Conservation (phyloP, 2,888 invertebrate species). For the Pediacus dermestoides region DNA sequence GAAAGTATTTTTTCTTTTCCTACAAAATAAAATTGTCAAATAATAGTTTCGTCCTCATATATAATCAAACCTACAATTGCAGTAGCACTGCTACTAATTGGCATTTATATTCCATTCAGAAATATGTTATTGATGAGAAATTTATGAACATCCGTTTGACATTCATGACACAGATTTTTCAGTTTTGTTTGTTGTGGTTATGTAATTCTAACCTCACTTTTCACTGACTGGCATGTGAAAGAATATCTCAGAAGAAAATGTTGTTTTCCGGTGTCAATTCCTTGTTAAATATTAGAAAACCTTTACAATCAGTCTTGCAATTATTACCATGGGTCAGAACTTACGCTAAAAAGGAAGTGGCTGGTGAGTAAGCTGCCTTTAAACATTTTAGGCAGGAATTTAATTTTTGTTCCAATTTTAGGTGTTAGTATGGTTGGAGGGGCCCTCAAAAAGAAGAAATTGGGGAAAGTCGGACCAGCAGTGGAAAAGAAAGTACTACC, state of each 20-base stretch:
- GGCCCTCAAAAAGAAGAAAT: constrained; percentile 58
- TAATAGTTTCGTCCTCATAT: constrained; percentile 4
- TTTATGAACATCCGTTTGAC: constrained; percentile 15
- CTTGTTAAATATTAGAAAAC: constrained; percentile 19
- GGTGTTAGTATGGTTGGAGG: constrained; percentile 47
- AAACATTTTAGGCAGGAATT: constrained; percentile 3
- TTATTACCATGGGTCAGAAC: constrained; percentile 11
- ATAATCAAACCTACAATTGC: constrained; percentile 38
- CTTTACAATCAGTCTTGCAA: constrained; percentile 20
- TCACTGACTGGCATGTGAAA: no score
- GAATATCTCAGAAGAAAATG: no score
- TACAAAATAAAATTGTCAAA: constrained; percentile 25
- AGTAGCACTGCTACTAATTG: constrained; percentile 47
- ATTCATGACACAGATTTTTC: constrained; percentile 25
- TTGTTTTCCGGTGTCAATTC: constrained; percentile 16
- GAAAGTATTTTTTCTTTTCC: constrained; percentile 42
- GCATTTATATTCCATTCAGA: constrained; percentile 43
- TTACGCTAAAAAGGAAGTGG: constrained; percentile 40
- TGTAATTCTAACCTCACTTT: constrained; percentile 20
- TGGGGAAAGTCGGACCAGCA: constrained; percentile 58
- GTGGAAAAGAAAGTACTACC: constrained; percentile 71
- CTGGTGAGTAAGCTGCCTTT: constrained; percentile 28
- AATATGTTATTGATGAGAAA: constrained; percentile 11
- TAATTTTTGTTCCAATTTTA: constrained; percentile 21
- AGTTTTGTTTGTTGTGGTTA: constrained; percentile 29